Evolutionary conservation across 2,888 invertebrate species (phyloP).

Genomic region (Lobophora halterata): DNA sequence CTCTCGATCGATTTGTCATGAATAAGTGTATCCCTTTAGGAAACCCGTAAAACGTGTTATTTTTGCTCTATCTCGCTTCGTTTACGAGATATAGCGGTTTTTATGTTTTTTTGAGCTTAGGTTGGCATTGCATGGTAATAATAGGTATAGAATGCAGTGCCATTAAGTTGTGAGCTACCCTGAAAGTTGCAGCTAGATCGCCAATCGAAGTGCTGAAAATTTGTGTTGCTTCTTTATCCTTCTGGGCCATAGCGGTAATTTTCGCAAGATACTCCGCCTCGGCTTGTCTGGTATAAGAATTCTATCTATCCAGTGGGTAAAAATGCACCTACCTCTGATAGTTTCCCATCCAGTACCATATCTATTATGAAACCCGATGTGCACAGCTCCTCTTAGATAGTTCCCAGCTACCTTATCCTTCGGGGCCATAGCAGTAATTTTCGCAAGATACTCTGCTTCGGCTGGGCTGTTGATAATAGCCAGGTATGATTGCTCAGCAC

Average conservation of each 20-base stretch:
- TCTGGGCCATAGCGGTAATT: slow-evolving; percentile 41
- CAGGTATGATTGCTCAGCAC: slow-evolving; percentile 53
- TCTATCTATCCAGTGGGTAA: not conserved
- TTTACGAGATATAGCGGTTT: too few relatives aligned
- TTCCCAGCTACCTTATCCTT: slow-evolving; percentile 41
- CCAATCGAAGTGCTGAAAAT: too few relatives aligned
- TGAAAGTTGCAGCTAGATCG: too few relatives aligned
- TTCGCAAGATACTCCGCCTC: slow-evolving; percentile 48
- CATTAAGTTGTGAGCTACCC: too few relatives aligned
- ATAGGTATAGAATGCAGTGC: too few relatives aligned
- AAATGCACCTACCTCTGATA: slow-evolving; percentile 42
- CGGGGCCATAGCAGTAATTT: slow-evolving; percentile 40
- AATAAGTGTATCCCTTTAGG: too few relatives aligned
- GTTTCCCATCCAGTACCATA: slow-evolving; percentile 41
- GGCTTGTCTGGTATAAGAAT: not conserved
- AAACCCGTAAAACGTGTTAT: too few relatives aligned
- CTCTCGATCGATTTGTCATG: too few relatives aligned
- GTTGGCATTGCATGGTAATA: too few relatives aligned
- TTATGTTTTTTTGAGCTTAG: too few relatives aligned
- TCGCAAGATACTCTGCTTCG: slow-evolving; percentile 46
- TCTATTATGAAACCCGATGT: slow-evolving; percentile 41
- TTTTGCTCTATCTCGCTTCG: too few relatives aligned
- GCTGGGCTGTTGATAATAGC: slow-evolving; percentile 51
- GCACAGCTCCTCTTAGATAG: slow-evolving; percentile 39
- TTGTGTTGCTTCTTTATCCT: slow-evolving; percentile 39